These are phyloP conservation scores for Ophioninae sp. DNA, from an alignment of 2,888 invertebrate genomes.

Conservation along the genomic window DNA sequence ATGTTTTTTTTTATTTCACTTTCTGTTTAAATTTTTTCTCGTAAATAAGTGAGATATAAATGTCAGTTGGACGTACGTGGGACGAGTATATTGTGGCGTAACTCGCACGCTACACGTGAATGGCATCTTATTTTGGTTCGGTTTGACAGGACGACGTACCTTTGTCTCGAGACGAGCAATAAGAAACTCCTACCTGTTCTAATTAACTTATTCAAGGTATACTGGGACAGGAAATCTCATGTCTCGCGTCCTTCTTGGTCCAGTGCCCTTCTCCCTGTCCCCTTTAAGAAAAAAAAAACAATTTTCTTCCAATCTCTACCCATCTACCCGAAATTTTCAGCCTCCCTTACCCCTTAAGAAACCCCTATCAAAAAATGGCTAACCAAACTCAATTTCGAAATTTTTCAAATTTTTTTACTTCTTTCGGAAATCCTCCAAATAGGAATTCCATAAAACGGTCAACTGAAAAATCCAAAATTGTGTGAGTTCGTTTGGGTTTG, in stretches of 20 bases:
- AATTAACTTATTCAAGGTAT: slow-evolving; percentile 79
- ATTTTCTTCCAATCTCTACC: background rate
- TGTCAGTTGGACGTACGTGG: slow-evolving; percentile 62
- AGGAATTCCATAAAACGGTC: too few species aligned
- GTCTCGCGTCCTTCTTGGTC: slow-evolving; percentile 66
- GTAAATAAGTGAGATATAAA: slow-evolving; percentile 65
- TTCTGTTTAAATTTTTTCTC: slow-evolving; percentile 43
- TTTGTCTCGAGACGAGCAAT: slow-evolving; percentile 73
- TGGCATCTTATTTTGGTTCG: slow-evolving; percentile 78
- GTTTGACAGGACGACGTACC: slow-evolving; percentile 73
- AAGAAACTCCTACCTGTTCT: slow-evolving; percentile 78
- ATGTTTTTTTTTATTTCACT: background rate
- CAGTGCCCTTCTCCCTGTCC: background rate
- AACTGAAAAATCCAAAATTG: too few species aligned
- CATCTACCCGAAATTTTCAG: background rate
- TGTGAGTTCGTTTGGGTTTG: too few species aligned
- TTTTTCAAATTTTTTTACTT: background rate
- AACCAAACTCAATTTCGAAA: background rate
- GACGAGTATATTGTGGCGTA: slow-evolving; percentile 4
- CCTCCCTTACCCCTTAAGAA: background rate
- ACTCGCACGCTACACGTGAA: slow-evolving; percentile 67
- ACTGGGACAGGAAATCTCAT: slow-evolving; percentile 77
- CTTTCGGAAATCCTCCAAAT: too few species aligned
- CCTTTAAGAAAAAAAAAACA: background rate
- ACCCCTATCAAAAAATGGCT: background rate